These are phyloP conservation scores for Poecile montanus DNA, from an alignment of 2,797 vertebrate genomes.

Conservation along the genomic window DNA sequence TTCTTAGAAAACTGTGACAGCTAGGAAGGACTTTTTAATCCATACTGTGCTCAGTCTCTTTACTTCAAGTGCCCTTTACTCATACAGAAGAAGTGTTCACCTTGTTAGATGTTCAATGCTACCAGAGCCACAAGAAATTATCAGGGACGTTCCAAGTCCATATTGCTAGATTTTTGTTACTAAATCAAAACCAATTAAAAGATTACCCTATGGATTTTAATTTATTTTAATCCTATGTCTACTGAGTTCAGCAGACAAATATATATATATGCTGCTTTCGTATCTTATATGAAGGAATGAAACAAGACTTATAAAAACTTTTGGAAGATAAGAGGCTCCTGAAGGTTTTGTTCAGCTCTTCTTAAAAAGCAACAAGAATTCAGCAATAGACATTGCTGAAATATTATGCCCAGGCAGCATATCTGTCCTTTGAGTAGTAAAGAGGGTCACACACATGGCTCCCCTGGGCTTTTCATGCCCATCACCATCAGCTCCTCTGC, in stretches of 20 bases:
- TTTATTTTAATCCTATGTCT: neutral
- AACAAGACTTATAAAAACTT: neutral
- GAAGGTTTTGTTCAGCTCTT: neutral
- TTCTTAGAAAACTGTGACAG: neutral
- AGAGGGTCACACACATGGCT: neutral
- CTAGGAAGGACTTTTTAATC: neutral
- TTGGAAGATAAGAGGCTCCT: neutral
- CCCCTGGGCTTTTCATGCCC: neutral
- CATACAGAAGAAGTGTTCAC: neutral
- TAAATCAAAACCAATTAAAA: neutral
- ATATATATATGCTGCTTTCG: neutral
- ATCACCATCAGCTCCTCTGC: neutral
- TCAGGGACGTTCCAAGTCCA: neutral
- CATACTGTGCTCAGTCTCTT: neutral
- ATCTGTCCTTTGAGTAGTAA: neutral
- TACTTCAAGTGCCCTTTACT: neutral
- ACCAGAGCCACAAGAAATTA: neutral
- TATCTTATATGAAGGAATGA: neutral
- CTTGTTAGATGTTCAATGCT: neutral
- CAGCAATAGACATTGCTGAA: neutral
- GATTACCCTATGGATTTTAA: neutral
- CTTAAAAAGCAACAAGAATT: neutral
- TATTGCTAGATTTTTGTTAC: neutral
- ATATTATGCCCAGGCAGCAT: neutral
- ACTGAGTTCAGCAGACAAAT: neutral